These are phyloP conservation scores for Corella eumyota DNA, from an alignment of 23 tunicate species.

Conservation along the genomic window DNA sequence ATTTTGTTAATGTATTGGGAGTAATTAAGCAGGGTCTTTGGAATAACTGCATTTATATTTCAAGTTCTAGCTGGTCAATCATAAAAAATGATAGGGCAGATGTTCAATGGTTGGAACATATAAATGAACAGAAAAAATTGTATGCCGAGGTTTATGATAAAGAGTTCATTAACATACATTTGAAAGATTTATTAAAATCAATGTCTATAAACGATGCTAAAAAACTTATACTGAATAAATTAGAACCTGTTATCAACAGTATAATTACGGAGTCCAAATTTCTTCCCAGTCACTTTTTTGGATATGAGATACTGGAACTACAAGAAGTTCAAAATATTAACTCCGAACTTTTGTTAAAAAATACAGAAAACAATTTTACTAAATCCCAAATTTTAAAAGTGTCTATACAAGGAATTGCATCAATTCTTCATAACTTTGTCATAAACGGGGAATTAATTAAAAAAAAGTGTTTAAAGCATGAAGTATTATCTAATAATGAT, in stretches of 20 bases:
- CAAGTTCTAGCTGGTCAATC: conserved; percentile 9
- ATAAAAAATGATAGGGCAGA: not conserved
- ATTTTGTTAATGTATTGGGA: conserved; percentile 16
- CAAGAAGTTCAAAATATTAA: conserved; percentile 1
- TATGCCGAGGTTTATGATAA: conserved; percentile 19
- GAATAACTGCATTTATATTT: conserved; percentile 17
- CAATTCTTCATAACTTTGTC: conserved; percentile 5
- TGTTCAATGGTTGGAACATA: conserved; percentile 11
- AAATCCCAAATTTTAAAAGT: too few relatives aligned
- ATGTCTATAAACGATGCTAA: conserved; percentile 1
- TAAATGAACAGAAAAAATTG: conserved; percentile 7
- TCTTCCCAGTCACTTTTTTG: conserved; percentile 7
- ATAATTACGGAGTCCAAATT: not conserved
- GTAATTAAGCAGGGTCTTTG: conserved; percentile 10
- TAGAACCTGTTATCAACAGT: conserved; percentile 3
- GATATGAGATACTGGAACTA: conserved; percentile 24
- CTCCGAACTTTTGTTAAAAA: too few relatives aligned
- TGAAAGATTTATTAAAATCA: conserved; percentile 8
- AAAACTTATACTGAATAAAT: not conserved
- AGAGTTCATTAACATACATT: conserved; percentile 10
- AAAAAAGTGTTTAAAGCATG: conserved; percentile 17
- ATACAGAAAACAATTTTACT: too few relatives aligned
- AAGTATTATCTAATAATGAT: conserved; percentile 18
- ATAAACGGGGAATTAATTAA: conserved; percentile 11
- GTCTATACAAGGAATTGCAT: too few relatives aligned